phyloP scores from a whole-genome alignment of 2,113 vertebrate species.

The Argyrosomus japonicus region DNA sequence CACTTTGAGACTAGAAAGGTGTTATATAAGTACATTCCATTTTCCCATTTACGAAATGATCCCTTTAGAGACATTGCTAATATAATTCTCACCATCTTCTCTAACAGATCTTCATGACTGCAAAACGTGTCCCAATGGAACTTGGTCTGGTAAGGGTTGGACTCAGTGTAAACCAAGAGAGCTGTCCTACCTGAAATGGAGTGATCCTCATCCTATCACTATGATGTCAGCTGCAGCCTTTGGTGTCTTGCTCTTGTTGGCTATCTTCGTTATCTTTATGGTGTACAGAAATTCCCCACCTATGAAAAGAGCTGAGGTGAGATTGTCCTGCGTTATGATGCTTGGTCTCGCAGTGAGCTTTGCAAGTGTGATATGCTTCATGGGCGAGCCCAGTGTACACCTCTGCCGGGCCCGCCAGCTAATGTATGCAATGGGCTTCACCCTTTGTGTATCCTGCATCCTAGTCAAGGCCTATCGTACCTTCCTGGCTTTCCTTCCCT shows the following conservation, averaged over 20 bases:
- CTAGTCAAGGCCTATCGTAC: slow-evolving; percentile 74
- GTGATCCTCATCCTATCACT: slow-evolving; percentile 62
- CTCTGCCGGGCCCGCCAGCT: slow-evolving; percentile 77
- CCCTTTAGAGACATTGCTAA: background rate
- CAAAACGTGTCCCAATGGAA: slow-evolving; percentile 55
- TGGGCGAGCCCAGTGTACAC: slow-evolving; percentile 67
- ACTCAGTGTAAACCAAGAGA: slow-evolving; percentile 32
- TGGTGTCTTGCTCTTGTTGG: slow-evolving; percentile 66
- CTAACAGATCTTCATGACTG: slow-evolving; percentile 72
- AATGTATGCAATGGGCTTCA: slow-evolving; percentile 79
- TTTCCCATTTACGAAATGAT: too few species aligned
- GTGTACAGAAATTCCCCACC: slow-evolving; percentile 54
- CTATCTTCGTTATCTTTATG: slow-evolving; percentile 57
- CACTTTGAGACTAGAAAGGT: too few species aligned
- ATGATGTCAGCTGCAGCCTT: slow-evolving; percentile 58
- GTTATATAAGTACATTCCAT: too few species aligned
- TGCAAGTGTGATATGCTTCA: slow-evolving; percentile 71
- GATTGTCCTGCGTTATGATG: slow-evolving; percentile 72
- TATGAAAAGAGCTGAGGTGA: slow-evolving; percentile 70
- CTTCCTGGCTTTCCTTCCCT: slow-evolving; percentile 72
- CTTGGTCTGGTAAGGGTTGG: slow-evolving; percentile 63
- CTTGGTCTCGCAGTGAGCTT: slow-evolving; percentile 76
- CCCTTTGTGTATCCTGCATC: slow-evolving; percentile 79
- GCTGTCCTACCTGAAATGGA: slow-evolving; percentile 70
- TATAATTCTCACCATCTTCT: background rate